Conservation (phyloP, 2,888 invertebrate species). For the Bibio marci region DNA sequence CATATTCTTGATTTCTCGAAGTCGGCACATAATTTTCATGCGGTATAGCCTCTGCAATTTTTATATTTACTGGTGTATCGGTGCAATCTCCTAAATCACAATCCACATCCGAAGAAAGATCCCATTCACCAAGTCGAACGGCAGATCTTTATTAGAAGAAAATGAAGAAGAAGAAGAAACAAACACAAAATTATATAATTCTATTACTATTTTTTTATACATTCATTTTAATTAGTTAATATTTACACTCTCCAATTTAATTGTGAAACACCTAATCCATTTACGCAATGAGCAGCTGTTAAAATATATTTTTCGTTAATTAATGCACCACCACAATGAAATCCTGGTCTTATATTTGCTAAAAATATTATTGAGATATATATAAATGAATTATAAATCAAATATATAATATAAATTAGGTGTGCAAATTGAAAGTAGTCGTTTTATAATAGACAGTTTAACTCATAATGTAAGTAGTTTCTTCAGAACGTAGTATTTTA, state of each 20-base stretch:
- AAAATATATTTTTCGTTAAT: constrained; percentile 4
- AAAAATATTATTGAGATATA: neutral
- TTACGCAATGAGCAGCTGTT: constrained; percentile 30
- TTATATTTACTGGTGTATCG: constrained; percentile 21
- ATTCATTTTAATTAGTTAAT: no score
- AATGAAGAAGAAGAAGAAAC: no score
- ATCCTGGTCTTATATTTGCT: constrained; percentile 36
- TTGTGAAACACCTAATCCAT: constrained; percentile 11
- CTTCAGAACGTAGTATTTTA: no score
- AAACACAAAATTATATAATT: no score
- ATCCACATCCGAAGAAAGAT: constrained; percentile 28
- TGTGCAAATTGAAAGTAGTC: no score
- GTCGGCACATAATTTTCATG: constrained; percentile 19
- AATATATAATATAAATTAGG: no score
- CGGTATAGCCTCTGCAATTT: constrained; percentile 12
- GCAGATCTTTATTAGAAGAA: constrained; percentile 19
- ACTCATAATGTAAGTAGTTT: no score
- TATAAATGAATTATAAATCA: neutral
- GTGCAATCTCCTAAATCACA: constrained; percentile 30
- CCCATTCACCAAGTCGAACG: constrained; percentile 45
- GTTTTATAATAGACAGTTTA: no score
- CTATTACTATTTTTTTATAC: neutral
- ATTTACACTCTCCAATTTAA: neutral
- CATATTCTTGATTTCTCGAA: constrained; percentile 17
- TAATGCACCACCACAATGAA: constrained; percentile 36